Base-by-base conservation (phyloP, 2,888 invertebrate genomes). In the Drosophila emarginata region DNA sequence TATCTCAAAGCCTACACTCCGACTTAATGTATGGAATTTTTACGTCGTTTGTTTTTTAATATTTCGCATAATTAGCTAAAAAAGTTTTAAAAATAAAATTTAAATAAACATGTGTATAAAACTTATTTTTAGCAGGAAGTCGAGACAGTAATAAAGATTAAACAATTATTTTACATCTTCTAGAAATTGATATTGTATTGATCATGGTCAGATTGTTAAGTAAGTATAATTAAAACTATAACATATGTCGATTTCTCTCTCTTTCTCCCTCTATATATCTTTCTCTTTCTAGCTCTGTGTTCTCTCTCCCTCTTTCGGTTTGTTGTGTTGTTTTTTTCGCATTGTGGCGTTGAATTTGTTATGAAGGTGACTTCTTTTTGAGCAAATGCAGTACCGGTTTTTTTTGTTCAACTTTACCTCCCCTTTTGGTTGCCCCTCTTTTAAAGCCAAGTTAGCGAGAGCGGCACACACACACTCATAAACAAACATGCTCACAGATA, bases 321-420 rank as follows among this genome's bases (percentile, higher is more conserved):
- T 58, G 36, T 65, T 12, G 60, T 58, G 64, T 70, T 61, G 54
- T 61, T 53, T 40, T 67, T 64, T 64, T 76, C 64, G 64, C 64
- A 77, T 64, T 65, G 52, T 37, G 54, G 70, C 70, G 72, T 72
- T 77, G 60, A 75, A 66, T 77, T 76, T 70, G 71, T 66, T 70
- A 80, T 79, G 89, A 84, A 84, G 84, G 84, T 88, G 89, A 88
- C 87, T 84, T 88, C 82, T 88, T 88, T 80, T 77, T 75, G 77
- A 72, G 64, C 37, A 76, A 87, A 79, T 84, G 84, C 88, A 87
- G 85, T 85, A 85, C 84, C 89, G 89, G 84, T 88, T 85, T 84
- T 70, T 64, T 57, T 59, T 52, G 11, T 40, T 51, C 65, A 67
- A 56, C 53, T 36, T 28, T 67, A 59, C 53, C 66, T 40, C 51